Percentiles rank a stretch among this genome's conserved stretches.
These are phyloP conservation scores for Leptodirus hochenwartii DNA, from an alignment of 2,888 invertebrate genomes.

Conservation along the genomic window DNA sequence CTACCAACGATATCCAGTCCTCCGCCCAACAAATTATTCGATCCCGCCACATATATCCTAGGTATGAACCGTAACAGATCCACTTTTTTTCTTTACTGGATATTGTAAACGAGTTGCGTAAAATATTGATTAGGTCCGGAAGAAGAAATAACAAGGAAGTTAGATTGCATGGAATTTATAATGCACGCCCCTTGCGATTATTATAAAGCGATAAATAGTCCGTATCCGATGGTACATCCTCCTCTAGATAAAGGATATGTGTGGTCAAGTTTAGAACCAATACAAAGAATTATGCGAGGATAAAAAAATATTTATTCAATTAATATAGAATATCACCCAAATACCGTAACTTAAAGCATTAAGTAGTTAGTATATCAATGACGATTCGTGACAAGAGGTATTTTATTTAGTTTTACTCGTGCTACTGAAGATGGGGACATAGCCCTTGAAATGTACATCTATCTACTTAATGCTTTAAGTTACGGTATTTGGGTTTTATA, in stretches of 20 bases:
- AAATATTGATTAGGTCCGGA: conserved; percentile 49
- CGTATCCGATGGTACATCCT: conserved; percentile 44
- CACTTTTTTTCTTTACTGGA: conserved; percentile 6
- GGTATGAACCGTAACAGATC: conserved; percentile 31
- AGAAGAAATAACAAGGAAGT: conserved; percentile 70
- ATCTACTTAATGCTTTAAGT: no score
- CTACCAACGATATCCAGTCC: conserved; percentile 71
- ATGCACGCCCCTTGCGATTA: conserved; percentile 91
- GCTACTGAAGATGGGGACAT: no score
- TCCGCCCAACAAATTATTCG: conserved; percentile 59
- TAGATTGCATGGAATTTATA: conserved; percentile 78
- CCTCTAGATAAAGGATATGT: conserved; percentile 34
- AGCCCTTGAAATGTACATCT: no score
- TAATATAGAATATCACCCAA: no score
- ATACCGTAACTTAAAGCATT: no score
- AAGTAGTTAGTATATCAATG: no score
- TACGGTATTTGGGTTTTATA: no score
- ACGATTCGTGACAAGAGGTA: no score
- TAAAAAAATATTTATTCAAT: no score
- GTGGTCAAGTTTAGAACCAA: conserved; percentile 42
- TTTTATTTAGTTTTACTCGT: no score
- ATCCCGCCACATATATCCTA: conserved; percentile 76
- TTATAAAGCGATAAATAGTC: conserved; percentile 55
- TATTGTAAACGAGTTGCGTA: conserved; percentile 5
- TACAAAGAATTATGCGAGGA: conserved; percentile 18